Base-by-base conservation (phyloP, 2,797 vertebrate species). In the Protosalanx chinensis region DNA sequence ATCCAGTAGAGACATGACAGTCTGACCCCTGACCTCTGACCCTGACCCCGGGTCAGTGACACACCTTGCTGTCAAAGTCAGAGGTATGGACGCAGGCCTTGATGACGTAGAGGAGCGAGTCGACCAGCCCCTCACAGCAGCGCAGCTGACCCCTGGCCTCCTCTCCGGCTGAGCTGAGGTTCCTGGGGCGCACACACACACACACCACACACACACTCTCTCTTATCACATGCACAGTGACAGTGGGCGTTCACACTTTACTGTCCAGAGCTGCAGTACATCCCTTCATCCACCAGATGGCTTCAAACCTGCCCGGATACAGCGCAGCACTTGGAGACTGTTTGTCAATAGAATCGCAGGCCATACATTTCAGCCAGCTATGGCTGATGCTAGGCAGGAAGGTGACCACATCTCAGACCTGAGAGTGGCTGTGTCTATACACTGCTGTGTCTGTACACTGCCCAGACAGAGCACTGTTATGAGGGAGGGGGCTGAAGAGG, bases 41-140 rank as follows among this genome's bases (percentile, higher is more conserved):
- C 37, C 8, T 13, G 41, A 41, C 41, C 41, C 41, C 10, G 2
- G 29, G n/a, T 12, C 5, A 20, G 51, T 49, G 8, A 10, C 78
- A 70, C 77, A 97, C 97, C 97, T 99, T 99, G 95, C 97, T 98
- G 91, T 98, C 96, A 1, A 96, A 98, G 82, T 98, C 96, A 0
- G 96, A 95, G 7, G 96, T 97, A 91, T 95, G 97, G 88, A 97
- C 95, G 35, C 97, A 98, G 0, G 95, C 96, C 86, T 95, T 96
- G 87, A 99, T 96, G 86, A 99, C 93, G 3, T 98, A 95, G 5
- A 99, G 91, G 84, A 99, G 90, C 0, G 97, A 98, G 88, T 99
- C 97, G 0, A 99, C 95, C 82, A 99, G 91, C 30, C 97, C 97
- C 63, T 98, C 97, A 0, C 97, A 99, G 72, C 93, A 92, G 18